phyloP scores from a whole-genome alignment of 2,797 vertebrate species.

The Intellagama lesueurii region DNA sequence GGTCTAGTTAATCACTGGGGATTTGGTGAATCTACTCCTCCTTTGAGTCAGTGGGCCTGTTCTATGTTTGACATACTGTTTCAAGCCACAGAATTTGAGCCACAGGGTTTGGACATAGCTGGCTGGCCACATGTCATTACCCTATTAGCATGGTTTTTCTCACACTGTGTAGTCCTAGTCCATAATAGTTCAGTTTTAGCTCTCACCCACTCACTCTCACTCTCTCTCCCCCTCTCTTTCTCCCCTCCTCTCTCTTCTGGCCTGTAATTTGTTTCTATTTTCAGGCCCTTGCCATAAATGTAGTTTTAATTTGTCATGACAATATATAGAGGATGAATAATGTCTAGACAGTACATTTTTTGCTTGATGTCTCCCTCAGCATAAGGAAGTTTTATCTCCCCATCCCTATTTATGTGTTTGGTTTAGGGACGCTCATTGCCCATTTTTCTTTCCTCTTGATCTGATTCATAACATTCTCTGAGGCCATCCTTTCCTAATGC shows the following conservation, averaged over 20 bases:
- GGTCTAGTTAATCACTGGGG: too few relatives aligned
- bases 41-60: too few relatives aligned
- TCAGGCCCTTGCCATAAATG: constrained; percentile 33
- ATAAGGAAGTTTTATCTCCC: constrained; percentile 51
- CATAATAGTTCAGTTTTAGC: not conserved
- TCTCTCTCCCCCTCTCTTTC: too few relatives aligned
- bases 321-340: constrained; percentile 46
- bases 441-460: constrained; percentile 56
- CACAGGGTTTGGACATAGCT: too few relatives aligned
- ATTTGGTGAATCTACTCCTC: too few relatives aligned
- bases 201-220: not conserved
- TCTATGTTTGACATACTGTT: too few relatives aligned
- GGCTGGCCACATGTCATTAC: too few relatives aligned
- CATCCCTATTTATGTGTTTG: constrained; percentile 62
- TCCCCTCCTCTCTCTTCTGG: not conserved
- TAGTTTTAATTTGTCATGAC: constrained; percentile 38
- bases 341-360: constrained; percentile 46
- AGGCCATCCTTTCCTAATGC: constrained; percentile 62
- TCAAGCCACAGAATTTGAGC: too few relatives aligned
- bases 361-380: constrained; percentile 55
- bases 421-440: constrained; percentile 53
- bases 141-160: not conserved
- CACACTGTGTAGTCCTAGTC: not conserved
- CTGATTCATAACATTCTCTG: constrained; percentile 60
- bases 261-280: constrained; percentile 48